Percentiles rank a stretch among this genome's conserved stretches.
phyloP scores from a whole-genome alignment of 2,113 vertebrate genomes.

The Pseudorectes ferrugineus region DNA sequence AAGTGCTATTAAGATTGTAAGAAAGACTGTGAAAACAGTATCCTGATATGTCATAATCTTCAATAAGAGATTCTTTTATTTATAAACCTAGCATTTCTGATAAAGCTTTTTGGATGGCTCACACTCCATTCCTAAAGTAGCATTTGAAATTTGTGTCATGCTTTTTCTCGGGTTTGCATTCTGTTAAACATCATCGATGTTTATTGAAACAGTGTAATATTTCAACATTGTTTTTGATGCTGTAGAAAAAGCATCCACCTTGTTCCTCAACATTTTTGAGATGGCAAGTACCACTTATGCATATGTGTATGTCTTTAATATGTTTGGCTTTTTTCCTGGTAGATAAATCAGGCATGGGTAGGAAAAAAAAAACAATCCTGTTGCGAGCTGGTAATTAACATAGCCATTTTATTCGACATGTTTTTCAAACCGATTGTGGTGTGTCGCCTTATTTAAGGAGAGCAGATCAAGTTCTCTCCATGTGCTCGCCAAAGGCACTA shows the following conservation, averaged over 20 bases:
- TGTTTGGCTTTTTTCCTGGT: neutral
- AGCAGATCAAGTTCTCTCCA: fast-evolving
- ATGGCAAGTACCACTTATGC: neutral
- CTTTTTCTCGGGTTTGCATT: neutral
- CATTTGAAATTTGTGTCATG: neutral
- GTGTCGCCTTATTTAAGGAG: neutral
- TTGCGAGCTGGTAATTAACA: neutral
- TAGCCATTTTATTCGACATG: neutral
- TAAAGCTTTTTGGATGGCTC: neutral
- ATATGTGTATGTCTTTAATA: neutral
- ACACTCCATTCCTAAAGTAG: neutral
- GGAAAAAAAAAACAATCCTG: neutral
- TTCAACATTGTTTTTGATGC: neutral
- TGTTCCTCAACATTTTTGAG: neutral
- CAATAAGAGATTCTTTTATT: neutral
- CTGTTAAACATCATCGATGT: neutral
- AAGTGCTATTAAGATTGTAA: neutral
- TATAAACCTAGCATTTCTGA: neutral
- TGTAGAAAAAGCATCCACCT: neutral
- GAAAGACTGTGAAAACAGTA: neutral
- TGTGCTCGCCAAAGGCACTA: slow-evolving; percentile 32
- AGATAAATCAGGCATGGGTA: neutral
- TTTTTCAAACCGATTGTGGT: neutral
- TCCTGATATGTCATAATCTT: neutral
- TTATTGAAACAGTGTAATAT: neutral